These are phyloP conservation scores for Diploscapter pachys DNA, from an alignment of 1,140 invertebrate genomes.

Conservation along the genomic window DNA sequence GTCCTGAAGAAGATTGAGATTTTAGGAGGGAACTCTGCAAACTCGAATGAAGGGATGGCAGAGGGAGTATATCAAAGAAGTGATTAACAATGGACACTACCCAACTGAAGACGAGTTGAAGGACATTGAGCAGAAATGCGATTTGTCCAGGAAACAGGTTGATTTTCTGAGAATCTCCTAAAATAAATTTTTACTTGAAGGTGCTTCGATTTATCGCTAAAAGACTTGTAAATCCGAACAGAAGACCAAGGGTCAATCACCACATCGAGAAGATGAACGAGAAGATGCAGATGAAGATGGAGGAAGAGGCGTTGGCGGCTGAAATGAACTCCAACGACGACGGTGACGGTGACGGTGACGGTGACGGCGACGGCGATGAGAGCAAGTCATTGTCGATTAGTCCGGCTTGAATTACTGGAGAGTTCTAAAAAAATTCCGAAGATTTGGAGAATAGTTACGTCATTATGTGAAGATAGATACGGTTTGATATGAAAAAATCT, in stretches of 20 bases:
- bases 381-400: too few species aligned
- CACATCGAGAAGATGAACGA: too few species aligned
- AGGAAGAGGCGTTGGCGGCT: background rate
- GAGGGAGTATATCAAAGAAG: conserved; percentile 31
- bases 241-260: conserved; percentile 22
- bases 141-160: conserved; percentile 30
- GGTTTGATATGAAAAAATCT: too few species aligned
- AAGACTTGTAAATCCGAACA: conserved; percentile 23
- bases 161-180: too few species aligned
- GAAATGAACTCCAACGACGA: background rate
- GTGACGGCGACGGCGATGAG: too few species aligned
- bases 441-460: too few species aligned
- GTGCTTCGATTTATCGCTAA: conserved; percentile 31
- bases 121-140: conserved; percentile 31
- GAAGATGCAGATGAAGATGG: background rate
- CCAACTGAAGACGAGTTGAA: conserved; percentile 27
- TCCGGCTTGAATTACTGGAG: too few species aligned
- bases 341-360: background rate
- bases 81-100: conserved; percentile 31
- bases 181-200: conserved; percentile 2
- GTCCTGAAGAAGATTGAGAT: too few species aligned
- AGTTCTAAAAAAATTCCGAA: too few species aligned
- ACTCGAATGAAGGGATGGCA: conserved; percentile 35
- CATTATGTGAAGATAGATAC: too few species aligned
- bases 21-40: background rate